Conservation (phyloP, 2,888 invertebrate genomes). For the Scotopteryx bipunctaria region DNA sequence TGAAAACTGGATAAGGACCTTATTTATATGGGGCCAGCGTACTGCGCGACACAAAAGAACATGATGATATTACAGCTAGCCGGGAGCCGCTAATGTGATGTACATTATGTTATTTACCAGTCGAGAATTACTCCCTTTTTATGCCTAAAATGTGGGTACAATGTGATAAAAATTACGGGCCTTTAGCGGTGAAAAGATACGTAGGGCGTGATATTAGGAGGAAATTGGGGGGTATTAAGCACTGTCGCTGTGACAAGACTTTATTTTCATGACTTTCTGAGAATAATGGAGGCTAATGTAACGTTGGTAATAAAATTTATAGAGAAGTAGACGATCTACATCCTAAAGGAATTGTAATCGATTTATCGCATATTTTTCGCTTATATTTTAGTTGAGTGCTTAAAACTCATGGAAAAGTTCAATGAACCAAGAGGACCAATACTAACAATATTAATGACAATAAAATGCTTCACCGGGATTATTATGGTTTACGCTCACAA, state of each 20-base stretch:
- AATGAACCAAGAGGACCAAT: not conserved
- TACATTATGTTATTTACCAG: conserved; percentile 74
- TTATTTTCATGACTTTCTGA: conserved; percentile 26
- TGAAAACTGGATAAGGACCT: conserved; percentile 79
- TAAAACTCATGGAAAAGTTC: not conserved
- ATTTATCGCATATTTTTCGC: not conserved
- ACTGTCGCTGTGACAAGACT: conserved; percentile 28
- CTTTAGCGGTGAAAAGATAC: conserved; percentile 41
- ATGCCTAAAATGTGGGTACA: conserved; percentile 46
- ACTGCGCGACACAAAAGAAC: conserved; percentile 73
- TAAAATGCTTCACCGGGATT: not conserved
- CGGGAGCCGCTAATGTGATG: conserved; percentile 68
- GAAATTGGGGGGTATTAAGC: conserved; percentile 29
- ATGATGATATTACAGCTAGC: conserved; percentile 75
- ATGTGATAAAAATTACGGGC: conserved; percentile 49
- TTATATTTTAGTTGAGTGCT: not conserved
- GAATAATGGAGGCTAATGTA: conserved; percentile 23
- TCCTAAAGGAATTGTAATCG: not conserved
- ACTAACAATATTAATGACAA: not conserved
- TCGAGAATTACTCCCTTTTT: conserved; percentile 58
- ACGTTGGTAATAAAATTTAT: conserved; percentile 19
- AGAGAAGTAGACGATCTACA: conserved; percentile 12
- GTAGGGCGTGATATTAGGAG: conserved; percentile 39
- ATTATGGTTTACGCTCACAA: conserved; percentile 36
- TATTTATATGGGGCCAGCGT: conserved; percentile 81